Conservation (phyloP, 2,888 invertebrate species). For the Pemphredon lugubris region DNA sequence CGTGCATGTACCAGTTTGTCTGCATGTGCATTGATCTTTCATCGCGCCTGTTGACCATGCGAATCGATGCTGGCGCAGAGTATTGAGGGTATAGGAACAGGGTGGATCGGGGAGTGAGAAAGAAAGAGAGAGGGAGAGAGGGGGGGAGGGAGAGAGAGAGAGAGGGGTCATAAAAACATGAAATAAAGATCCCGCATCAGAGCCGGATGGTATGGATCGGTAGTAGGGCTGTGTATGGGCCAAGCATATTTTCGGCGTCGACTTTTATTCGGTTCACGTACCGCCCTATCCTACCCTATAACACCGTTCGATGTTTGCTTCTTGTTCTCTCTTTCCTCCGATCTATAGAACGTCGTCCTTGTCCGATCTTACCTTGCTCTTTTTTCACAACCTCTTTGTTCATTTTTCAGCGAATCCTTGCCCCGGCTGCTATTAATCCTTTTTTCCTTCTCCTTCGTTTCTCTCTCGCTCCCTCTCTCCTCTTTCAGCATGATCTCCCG, state of each 20-base stretch:
- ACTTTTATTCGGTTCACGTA: conserved; percentile 68
- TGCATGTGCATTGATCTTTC: conserved; percentile 33
- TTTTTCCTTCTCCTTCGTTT: background rate
- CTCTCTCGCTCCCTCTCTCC: background rate
- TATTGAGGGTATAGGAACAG: conserved; percentile 16
- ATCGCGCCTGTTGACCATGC: conserved; percentile 22
- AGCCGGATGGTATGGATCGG: conserved; percentile 21
- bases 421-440: conserved; percentile 28
- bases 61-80: conserved; percentile 23
- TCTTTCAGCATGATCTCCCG: background rate
- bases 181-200: conserved; percentile 61
- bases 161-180: conserved; percentile 50
- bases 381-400: conserved; percentile 14
- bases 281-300: conserved; percentile 31
- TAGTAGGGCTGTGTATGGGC: conserved; percentile 28
- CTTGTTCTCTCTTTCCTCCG: conserved; percentile 5
- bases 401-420: conserved; percentile 31
- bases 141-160: no score
- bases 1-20: conserved; percentile 3
- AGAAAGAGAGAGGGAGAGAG: no score
- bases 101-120: conserved; percentile 19
- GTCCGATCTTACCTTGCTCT: conserved; percentile 14
- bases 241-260: conserved; percentile 64
- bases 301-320: conserved; percentile 22
- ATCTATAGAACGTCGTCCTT: conserved; percentile 13